Evolutionary conservation across 1,140 invertebrate species (phyloP), one percentile per base, ranked within the genome.

Genomic region (Drosophila cardini): DNA sequence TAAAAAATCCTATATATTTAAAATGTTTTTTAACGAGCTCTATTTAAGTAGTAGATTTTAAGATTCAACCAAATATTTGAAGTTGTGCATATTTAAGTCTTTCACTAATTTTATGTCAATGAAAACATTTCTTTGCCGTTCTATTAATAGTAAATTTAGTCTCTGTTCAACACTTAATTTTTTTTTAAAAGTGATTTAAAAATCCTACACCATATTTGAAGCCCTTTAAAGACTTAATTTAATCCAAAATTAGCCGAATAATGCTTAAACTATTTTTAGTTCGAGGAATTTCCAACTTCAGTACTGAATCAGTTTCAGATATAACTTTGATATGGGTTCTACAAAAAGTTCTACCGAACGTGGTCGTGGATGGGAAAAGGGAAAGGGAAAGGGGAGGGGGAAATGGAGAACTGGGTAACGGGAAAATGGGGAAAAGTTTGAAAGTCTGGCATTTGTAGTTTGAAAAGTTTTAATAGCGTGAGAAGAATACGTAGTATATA

Each of bases 361-460:
- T 46, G 8, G 43, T 9, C 2, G 10, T 7, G 43, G 9, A 4
- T 7, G 8, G 21, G 13, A 45, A 8, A 8, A 6, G 42, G 43
- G 2, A 11, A 1, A 3, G 18, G 42, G n/a, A n/a, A n/a, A 15
- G 9, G 13, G 42, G n/a, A 13, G 15, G 15, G 1, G 40, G n/a
- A n/a, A n/a, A n/a, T n/a, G n/a, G n/a, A n/a, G n/a, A n/a, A n/a
- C n/a, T n/a, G n/a, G n/a, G 1, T 6, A 15, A 42, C 6, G 40
- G 40, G 13, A 42, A 42, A 13, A 46, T 46, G 45, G 45, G 45
- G 18, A 18, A 50, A 50, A 50, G 26, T 50, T 50, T 50, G 48
- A 50, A 50, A 50, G 48, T 50, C 48, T 50, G 48, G 30, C 48
- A 50, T 50, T 50, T 21, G 48, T 50, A 26, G 48, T 26, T 38